These are phyloP conservation scores for Notamacropus eugenii DNA, from an alignment of 2,797 vertebrate species.

Conservation along the genomic window DNA sequence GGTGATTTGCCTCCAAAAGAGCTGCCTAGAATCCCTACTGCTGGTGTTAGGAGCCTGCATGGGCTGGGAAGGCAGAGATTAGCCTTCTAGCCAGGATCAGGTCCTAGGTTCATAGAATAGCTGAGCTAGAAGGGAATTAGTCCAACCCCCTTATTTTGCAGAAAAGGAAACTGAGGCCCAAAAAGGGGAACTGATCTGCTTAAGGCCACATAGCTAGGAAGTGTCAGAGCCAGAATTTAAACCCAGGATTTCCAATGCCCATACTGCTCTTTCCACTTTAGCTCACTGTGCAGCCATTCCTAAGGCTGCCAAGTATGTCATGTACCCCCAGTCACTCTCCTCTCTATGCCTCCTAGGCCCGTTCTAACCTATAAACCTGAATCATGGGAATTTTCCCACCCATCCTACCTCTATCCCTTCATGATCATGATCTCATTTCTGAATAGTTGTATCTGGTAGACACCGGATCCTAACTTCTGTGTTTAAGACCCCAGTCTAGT, in stretches of 20 bases:
- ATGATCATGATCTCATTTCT: background rate
- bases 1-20: slow-evolving; percentile 34
- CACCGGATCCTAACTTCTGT: background rate
- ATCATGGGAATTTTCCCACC: background rate
- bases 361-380: background rate
- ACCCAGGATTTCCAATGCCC: background rate
- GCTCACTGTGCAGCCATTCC: background rate
- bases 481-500: background rate
- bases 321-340: background rate
- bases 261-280: background rate
- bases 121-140: background rate
- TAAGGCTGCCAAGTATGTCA: slow-evolving; percentile 24
- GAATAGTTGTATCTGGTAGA: slow-evolving; percentile 36
- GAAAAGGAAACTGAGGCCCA: background rate
- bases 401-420: slow-evolving; percentile 16
- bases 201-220: background rate
- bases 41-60: slow-evolving; percentile 8
- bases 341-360: background rate
- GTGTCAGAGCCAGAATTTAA: background rate
- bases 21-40: slow-evolving; percentile 30
- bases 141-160: background rate
- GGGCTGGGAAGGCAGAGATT: background rate
- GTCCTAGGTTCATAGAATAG: background rate
- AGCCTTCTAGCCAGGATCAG: background rate
- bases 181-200: background rate